These are phyloP conservation scores for Strix occidentalis DNA, from an alignment of 2,797 vertebrate genomes.

Conservation along the genomic window DNA sequence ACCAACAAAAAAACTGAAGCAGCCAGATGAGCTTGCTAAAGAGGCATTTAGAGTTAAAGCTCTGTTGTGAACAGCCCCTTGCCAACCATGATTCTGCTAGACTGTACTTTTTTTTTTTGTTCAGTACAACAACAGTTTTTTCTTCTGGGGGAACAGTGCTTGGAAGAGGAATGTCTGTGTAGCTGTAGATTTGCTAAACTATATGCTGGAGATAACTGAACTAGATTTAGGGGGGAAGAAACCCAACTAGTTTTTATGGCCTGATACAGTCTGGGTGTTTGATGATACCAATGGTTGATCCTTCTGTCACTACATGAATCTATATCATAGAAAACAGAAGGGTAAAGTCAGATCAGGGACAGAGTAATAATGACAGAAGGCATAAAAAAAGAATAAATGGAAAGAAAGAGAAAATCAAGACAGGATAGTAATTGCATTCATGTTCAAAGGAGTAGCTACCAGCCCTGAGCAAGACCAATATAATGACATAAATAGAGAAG, in stretches of 20 bases:
- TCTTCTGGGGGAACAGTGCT: neutral
- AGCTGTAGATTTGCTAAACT: neutral
- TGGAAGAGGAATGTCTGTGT: neutral
- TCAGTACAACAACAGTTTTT: neutral
- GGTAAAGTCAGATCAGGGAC: neutral
- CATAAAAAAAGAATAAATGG: neutral
- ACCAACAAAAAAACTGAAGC: neutral
- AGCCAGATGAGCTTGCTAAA: neutral
- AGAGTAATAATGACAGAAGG: neutral
- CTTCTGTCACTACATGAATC: neutral
- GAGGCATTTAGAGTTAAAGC: neutral
- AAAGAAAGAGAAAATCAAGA: neutral
- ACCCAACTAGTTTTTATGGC: neutral
- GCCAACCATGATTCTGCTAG: neutral
- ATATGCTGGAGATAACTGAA: neutral
- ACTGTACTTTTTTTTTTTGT: neutral
- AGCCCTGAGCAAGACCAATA: neutral
- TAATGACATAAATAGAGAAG: no score
- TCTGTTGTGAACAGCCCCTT: neutral
- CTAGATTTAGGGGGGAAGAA: accelerated
- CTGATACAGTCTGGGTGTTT: neutral
- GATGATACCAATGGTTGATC: neutral
- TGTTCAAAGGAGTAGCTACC: neutral
- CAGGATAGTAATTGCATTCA: neutral
- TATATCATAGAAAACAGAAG: neutral